Evolutionary conservation across 2,888 invertebrate genomes (phyloP), one percentile per base, ranked within the genome.

Genomic region (Platycheirus rosarum): DNA sequence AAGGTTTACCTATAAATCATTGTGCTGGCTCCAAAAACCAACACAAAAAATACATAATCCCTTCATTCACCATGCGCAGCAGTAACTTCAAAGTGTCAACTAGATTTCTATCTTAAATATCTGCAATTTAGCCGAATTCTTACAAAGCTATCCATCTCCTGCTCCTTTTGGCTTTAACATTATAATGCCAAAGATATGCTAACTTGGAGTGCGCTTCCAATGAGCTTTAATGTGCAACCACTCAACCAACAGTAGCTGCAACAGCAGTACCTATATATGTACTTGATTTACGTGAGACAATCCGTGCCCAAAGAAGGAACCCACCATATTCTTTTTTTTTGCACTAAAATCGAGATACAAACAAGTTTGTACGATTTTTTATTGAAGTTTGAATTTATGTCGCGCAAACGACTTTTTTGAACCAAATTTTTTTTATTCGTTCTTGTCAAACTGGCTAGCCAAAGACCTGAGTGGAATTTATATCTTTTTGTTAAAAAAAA

Each of bases 261-360:
- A 18, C 51, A 66, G 65, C 40, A 16, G 35, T 37, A 16, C 2
- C 26, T 2, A 57, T 16, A 32, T 48, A 73, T 79, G 6, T 23
- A 74, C 79, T 69, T 55, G 79, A 66, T 71, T 77, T 71, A 78
- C 77, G 60, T 71, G 77, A 66, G 60, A 60, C 71, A 65, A 71
- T 77, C 51, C 20, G 35, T 18, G 32, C 40, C 9, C 40, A 76
- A 48, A 37, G 40, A 32, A 69, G 40, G 40, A 69, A 69, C 26
- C 65, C 70, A 70, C 77, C 65, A 44, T 55, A n/a, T 7, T 3
- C 11, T 16, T 29, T 14, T 49, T 6, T 37, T 55, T 20, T 37
- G 13, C 18, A 26, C 40, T 51, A 53, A 26, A 32, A 55, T 55
- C 46, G 29, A 63, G 35, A 23, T 23, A 18, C 18, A 79, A 79